Evolutionary conservation across 2,888 invertebrate species (phyloP), one percentile per base, ranked within the genome.

Genomic region (Andrena bucephala): DNA sequence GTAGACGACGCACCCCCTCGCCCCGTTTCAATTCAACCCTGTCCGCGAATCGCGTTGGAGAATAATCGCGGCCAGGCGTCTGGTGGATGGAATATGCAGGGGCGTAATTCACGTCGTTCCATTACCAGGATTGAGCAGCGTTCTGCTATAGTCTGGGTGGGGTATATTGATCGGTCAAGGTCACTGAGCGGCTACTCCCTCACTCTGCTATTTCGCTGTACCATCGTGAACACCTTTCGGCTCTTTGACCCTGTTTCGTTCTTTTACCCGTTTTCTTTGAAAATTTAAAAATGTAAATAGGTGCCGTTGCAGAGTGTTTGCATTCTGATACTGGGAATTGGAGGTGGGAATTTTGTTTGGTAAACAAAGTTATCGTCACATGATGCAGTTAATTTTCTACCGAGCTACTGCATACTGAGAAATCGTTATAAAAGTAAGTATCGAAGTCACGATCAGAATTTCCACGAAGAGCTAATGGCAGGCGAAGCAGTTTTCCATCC

Each of bases 21-120:
- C 68, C 63, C 76, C 76, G 65, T 59, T 83, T 73, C 83, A 74
- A 77, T 82, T 77, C 73, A 4, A 54, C 29, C 67, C 67, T 33
- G 65, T 42, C 72, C 29, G 62, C 57, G 69, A 36, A 57, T 50
- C 57, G 16, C 60, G n/a, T 16, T 20, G 52, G 8, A 70, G 71
- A 68, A 76, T 68, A 48, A 81, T 75, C 57, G 29, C 66, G 24
- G 29, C 20, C 42, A 27, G 33, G 33, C n/a, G 33, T 13, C 31
- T 29, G 57, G 27, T 20, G 24, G n/a, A 60, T 29, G 59, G 52
- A 73, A 73, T 67, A 60, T 36, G 7, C 77, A 16, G 24, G 5
- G 10, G 6, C 2, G 29, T 36, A 16, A 50, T 1, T 1, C 13
- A 13, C 31, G 10, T 36, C n/a, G 72, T 20, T 50, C 65, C 65